A percentile compares a stretch with the other conserved stretches of the same genome.
Evolutionary conservation across 2,888 invertebrate genomes (phyloP).

Genomic region (Pimpla rufipes): DNA sequence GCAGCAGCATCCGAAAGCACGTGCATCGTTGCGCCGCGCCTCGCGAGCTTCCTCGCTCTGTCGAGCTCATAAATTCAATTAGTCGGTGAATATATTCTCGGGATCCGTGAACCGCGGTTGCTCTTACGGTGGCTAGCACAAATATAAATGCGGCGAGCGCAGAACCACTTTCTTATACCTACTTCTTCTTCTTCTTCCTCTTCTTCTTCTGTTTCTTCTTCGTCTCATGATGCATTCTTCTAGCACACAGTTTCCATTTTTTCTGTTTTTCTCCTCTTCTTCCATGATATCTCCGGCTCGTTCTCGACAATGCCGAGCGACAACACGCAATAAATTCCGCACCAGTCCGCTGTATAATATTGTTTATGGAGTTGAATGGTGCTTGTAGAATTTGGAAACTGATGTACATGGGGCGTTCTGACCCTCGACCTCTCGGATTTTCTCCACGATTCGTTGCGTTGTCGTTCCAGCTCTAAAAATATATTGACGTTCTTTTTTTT

Average conservation of each 20-base stretch:
- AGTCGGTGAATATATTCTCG: conserved; percentile 81
- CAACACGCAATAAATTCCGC: conserved; percentile 58
- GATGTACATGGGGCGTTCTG: no score
- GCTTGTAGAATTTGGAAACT: conserved; percentile 33
- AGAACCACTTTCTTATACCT: conserved; percentile 44
- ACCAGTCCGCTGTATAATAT: conserved; percentile 59
- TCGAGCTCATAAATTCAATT: conserved; percentile 83
- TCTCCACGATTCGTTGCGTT: no score
- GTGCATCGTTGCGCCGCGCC: conserved; percentile 65
- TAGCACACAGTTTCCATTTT: conserved; percentile 2
- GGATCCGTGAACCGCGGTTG: conserved; percentile 71
- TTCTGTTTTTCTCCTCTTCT: conserved; percentile 21
- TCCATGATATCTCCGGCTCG: not conserved
- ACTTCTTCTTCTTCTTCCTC: not conserved
- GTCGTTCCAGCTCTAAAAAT: no score
- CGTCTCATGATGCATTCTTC: conserved; percentile 29
- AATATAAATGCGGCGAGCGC: conserved; percentile 59
- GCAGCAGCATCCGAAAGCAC: conserved; percentile 69
- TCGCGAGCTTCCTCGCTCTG: conserved; percentile 41
- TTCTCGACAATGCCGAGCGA: conserved; percentile 54
- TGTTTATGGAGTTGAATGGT: conserved; percentile 52
- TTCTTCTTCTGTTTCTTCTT: conserved; percentile 45
- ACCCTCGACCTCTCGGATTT: not conserved
- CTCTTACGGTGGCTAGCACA: conserved; percentile 48
- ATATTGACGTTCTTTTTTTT: no score